Base-by-base conservation (phyloP, 1,140 invertebrate species). In the Drosophila azteca region DNA sequence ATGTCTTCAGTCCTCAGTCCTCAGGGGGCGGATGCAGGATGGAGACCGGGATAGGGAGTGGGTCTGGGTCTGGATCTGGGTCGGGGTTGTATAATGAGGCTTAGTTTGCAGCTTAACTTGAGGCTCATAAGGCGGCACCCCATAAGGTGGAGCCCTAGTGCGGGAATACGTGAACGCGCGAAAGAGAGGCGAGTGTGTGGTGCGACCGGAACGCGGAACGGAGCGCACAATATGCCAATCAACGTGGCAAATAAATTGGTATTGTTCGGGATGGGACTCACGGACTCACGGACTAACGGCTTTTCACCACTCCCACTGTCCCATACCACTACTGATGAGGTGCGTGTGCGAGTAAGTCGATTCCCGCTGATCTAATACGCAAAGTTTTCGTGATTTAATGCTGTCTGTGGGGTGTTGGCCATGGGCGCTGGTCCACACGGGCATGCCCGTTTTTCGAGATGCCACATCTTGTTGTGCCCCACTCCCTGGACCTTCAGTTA, bases 171-270 rank as follows among this genome's bases (percentile, higher is more conserved):
- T 73, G 70, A 63, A 63, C 31, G 61, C 51, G 31, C 43, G 20
- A 50, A 26, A 53, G 61, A 53, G 66, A 46, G 52, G 61, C 48
- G 66, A 46, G 52, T 66, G 46, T 39, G 51, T 48, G 45, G 61
- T 54, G 66, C 64, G 64, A 52, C 39, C 51, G 39, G 29, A 60
- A 59, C 20, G 8, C 8, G 8, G 8, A 31, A 11, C 11, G 35
- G 2, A 0, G 17, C 46, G 63, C 74, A 77, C 74, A 77, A 77
- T 77, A 64, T 58, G 74, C 74, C 74, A 77, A 77, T 77, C 74
- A 77, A 65, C 55, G 65, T 70, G 58, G 65, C 65, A 77, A 77
- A 77, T 77, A 77, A 69, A 77, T 63, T 75, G 72, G 71, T 54
- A 50, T 74, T 75, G 72, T 75, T 75, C 43, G 54, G 58, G 41